Evolutionary conservation across 2,888 invertebrate genomes (phyloP).

Genomic region (Thymelicus acteon): DNA sequence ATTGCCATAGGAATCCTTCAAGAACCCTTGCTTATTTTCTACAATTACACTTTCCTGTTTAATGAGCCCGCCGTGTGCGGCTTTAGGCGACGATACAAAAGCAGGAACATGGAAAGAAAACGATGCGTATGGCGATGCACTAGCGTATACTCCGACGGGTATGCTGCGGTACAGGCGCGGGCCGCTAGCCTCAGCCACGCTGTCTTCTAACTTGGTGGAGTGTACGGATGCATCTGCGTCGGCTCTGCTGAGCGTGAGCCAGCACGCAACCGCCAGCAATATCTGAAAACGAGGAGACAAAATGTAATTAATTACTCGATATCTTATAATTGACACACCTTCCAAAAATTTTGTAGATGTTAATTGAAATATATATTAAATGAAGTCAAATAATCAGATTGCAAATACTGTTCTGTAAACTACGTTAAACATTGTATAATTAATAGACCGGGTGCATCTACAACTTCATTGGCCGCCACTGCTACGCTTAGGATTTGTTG

Average conservation of each 20-base stretch:
- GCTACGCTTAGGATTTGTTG: too few species aligned
- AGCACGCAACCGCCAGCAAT: conserved; percentile 61
- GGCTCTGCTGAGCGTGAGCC: conserved; percentile 57
- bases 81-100: conserved; percentile 56
- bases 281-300: conserved; percentile 57
- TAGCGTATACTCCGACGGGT: conserved; percentile 68
- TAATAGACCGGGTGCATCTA: neutral
- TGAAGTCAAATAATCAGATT: too few species aligned
- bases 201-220: conserved; percentile 55
- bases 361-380: too few species aligned
- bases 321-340: conserved; percentile 2
- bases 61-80: conserved; percentile 60
- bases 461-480: too few species aligned
- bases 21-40: conserved; percentile 60
- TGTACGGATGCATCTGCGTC: conserved; percentile 53
- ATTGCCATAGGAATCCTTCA: conserved; percentile 78
- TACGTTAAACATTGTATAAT: conserved; percentile 10
- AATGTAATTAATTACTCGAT: conserved; percentile 17
- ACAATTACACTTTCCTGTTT: conserved; percentile 57
- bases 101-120: conserved; percentile 68
- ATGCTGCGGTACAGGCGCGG: conserved; percentile 66
- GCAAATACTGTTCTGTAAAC: too few species aligned
- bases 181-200: conserved; percentile 65
- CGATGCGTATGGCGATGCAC: conserved; percentile 68
- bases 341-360: too few species aligned